A percentile compares a stretch with the other conserved stretches of the same genome.
Conservation (phyloP, 2,113 vertebrate genomes). For the Peromyscus leucopus region DNA sequence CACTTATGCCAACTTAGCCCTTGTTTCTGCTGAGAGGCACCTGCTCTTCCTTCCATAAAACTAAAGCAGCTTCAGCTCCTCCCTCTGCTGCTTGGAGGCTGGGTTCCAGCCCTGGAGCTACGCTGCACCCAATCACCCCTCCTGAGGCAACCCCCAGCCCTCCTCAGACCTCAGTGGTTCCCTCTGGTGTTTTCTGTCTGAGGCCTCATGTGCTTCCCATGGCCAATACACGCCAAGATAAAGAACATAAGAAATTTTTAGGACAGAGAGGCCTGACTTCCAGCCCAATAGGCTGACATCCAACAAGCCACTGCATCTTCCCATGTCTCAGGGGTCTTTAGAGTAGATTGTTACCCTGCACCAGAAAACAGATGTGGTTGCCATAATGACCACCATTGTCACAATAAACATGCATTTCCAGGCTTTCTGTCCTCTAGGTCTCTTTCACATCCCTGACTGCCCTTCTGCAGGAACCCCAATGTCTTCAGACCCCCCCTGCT, state of each 20-base stretch:
- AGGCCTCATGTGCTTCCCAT: not conserved
- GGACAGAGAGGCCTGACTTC: not conserved
- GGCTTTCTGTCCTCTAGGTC: not conserved
- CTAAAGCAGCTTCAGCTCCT: not conserved
- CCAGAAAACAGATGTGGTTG: not conserved
- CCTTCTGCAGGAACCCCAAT: not conserved
- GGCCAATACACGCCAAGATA: too few species aligned
- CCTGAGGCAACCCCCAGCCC: not conserved
- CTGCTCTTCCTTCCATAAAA: not conserved
- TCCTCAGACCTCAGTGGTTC: not conserved
- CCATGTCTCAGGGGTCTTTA: not conserved
- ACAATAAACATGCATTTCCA: not conserved
- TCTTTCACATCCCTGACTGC: not conserved
- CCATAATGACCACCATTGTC: not conserved
- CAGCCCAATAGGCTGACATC: not conserved
- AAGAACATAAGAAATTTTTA: not conserved
- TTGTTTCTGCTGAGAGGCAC: not conserved
- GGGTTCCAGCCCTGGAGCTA: not conserved
- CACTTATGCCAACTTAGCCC: accelerated
- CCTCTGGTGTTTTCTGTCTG: not conserved
- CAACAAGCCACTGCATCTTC: not conserved
- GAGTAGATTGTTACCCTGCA: not conserved
- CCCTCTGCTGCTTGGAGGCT: not conserved
- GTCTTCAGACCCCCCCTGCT: not conserved
- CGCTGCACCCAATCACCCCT: not conserved